Percentiles rank a stretch among this genome's conserved stretches.
Evolutionary conservation across 2,113 vertebrate species (phyloP).

Genomic region (Strix aluco): DNA sequence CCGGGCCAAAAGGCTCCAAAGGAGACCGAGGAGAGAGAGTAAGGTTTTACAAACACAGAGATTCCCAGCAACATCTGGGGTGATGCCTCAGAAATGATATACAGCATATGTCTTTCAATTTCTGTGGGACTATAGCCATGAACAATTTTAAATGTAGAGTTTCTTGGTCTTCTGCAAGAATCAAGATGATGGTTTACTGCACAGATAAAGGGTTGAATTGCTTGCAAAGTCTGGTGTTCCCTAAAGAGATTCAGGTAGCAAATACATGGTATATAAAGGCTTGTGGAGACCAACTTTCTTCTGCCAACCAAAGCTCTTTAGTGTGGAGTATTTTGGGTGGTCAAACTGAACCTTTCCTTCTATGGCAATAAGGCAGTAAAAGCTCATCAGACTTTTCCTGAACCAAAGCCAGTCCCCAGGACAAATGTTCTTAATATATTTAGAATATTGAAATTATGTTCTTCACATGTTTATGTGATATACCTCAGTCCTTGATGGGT

Average conservation of each 20-base stretch:
- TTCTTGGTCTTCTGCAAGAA: not conserved
- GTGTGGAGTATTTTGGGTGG: not conserved
- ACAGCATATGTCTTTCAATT: not conserved
- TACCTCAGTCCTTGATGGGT: not conserved
- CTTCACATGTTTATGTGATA: not conserved
- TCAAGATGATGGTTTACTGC: not conserved
- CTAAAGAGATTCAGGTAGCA: not conserved
- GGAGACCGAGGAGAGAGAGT: conserved; percentile 82
- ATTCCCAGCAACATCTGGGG: not conserved
- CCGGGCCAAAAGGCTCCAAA: conserved; percentile 75
- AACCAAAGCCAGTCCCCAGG: not conserved
- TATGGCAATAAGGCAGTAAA: not conserved
- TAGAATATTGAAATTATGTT: not conserved
- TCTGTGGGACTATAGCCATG: not conserved
- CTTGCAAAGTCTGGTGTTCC: not conserved
- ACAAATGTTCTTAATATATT: not conserved
- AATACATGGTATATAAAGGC: not conserved
- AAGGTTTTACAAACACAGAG: conserved; percentile 30
- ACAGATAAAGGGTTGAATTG: not conserved
- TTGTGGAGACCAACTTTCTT: not conserved
- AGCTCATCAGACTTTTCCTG: not conserved
- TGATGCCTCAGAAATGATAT: not conserved
- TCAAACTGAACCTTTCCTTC: not conserved
- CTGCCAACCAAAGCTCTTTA: not conserved
- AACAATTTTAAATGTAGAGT: not conserved